These are phyloP conservation scores for Diorhabda elongata DNA, from an alignment of 1,140 invertebrate genomes.

Conservation along the genomic window DNA sequence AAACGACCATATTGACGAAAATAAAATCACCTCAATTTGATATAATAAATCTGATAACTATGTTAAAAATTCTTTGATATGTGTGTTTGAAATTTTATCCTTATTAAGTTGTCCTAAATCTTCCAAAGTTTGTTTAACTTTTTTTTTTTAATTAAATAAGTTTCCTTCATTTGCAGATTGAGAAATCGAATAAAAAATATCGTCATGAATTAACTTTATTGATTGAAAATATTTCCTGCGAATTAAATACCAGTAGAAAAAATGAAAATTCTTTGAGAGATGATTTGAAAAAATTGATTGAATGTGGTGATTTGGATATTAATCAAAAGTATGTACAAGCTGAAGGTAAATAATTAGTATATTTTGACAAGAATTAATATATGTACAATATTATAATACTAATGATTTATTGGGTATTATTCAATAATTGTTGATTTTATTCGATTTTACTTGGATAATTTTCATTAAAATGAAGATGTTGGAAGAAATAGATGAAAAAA, in stretches of 20 bases:
- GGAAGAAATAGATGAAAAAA: too few species aligned
- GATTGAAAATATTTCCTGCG: neutral
- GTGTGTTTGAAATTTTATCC: too few species aligned
- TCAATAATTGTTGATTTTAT: neutral
- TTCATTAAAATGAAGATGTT: neutral
- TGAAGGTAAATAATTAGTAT: neutral
- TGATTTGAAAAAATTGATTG: neutral
- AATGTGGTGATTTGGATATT: neutral
- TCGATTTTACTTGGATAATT: neutral
- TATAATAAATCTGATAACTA: too few species aligned
- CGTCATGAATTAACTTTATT: neutral
- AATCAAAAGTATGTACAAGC: neutral
- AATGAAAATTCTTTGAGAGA: neutral
- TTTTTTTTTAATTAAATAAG: too few species aligned
- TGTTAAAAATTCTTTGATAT: too few species aligned
- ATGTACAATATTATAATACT: neutral
- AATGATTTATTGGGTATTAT: neutral
- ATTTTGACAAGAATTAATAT: neutral
- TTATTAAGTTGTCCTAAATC: too few species aligned
- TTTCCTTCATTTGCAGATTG: neutral
- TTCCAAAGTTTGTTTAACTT: too few species aligned
- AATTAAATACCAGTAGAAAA: neutral
- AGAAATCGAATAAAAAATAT: neutral
- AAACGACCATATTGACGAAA: too few species aligned
- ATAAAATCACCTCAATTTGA: too few species aligned